Base-by-base conservation (phyloP, 2,888 invertebrate species). In the Hyposoter dolosus region DNA sequence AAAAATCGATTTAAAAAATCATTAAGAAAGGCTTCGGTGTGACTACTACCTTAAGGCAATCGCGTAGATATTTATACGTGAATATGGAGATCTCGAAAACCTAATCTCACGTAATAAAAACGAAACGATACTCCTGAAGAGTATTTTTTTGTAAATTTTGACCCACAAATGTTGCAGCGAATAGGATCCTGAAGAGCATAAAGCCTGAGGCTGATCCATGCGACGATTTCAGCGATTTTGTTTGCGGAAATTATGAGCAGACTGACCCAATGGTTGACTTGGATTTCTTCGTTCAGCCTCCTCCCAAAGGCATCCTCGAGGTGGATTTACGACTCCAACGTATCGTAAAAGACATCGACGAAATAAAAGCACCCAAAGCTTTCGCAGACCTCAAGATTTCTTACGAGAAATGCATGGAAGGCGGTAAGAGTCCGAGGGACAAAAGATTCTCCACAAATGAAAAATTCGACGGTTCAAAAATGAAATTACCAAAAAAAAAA, bases 281-380 rank as follows among this genome's bases (percentile, higher is more conserved):
- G 12, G 23, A 56, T 56, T 56, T 56, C 12, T 56, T 56, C 19
- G 23, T 23, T 10, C 19, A 56, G 9, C 56, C 10, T 9, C 56
- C 56, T 19, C 23, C 23, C 10, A 23, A 56, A 12, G 56, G 56
- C 56, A 19, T 23, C 10, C 23, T 56, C 19, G 23, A 56, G 17
- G 56, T 56, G 56, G 56, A 56, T 56, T 56, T 56, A 23, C 56
- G 56, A 10, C 23, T 56, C 17, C 56, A 56, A 56, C 56, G 56
- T 9, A 56, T 56, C 10, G 4, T 56, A 10, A 9, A 56, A 23
- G 56, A 56, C 12, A 56, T 56, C 4, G 56, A 56, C 23, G 23
- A 10, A 19, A 3, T 56, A 9, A 56, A 3, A 56, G 56, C 56
- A 56, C 56, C 56, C 10, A 56, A 56, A 23, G 56, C 56, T 10